Base-by-base conservation (phyloP, 2,888 invertebrate species). In the Zootermopsis nevadensis region DNA sequence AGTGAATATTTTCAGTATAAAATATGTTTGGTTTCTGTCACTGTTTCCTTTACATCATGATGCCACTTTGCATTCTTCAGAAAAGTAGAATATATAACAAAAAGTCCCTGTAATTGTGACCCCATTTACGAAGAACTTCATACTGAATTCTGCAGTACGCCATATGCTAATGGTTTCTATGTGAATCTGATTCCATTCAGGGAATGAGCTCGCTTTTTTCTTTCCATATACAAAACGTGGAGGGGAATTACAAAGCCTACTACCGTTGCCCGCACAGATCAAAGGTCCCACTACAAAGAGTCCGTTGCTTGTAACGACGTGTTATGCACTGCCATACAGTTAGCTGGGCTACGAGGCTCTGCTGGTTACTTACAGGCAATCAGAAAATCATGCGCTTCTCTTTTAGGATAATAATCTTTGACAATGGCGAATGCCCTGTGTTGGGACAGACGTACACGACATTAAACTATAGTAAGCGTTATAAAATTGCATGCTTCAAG, bases 271-370 rank as follows among this genome's bases (percentile, higher is more conserved):
- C 33, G 19, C 31, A 19, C 69, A 69, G 69, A 69, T 69, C 69
- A 69, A 69, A 69, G 69, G 69, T 33, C 33, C 33, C 69, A 69
- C 69, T 69, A 69, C 69, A 69, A 69, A 69, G 69, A 33, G 69
- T 33, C 31, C 30, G 69, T 69, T 69, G 33, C 69, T 69, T 69
- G 33, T 69, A 60, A 60, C 60, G 60, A 60, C 60, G 60, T 60
- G 60, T 60, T 60, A 60, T 60, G 60, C 60, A 27, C 60, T 60
- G 15, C 27, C 48, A 19, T 15, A 15, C 19, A 48, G 19, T 48
- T 48, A 48, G 48, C 48, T 19, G 48, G 48, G 48, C 60, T 60
- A 60, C 60, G n/a, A 12, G 8, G 4, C 60, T 6, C 60, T 27
- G 60, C 4, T 19, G 19, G 19, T 8, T 42, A 19, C 19, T 48